Conservation (phyloP, 2,113 vertebrate genomes). For the Leptobrachium leishanense region DNA sequence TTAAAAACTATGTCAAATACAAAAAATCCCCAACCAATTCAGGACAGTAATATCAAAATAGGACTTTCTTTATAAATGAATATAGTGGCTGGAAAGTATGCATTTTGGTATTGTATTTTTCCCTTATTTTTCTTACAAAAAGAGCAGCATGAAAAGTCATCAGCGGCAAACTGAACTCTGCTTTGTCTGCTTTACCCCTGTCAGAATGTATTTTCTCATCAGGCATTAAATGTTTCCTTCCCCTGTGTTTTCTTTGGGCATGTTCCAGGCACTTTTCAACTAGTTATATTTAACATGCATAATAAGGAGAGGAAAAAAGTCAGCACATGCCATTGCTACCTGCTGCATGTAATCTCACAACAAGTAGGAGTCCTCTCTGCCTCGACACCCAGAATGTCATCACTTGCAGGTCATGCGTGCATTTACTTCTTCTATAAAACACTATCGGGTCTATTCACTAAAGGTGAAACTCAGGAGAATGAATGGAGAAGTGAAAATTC, state of each 20-base stretch:
- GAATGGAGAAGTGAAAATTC: no score
- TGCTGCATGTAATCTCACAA: conserved; percentile 28
- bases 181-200: conserved; percentile 58
- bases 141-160: conserved; percentile 63
- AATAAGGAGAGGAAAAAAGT: conserved; percentile 11
- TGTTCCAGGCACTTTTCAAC: conserved; percentile 45
- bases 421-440: no score
- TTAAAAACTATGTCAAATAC: no score
- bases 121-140: conserved; percentile 2
- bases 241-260: conserved; percentile 55
- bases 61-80: background rate
- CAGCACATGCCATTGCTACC: conserved; percentile 32
- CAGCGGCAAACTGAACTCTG: conserved; percentile 58
- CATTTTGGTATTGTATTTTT: conserved; percentile 3
- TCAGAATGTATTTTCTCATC: conserved; percentile 56
- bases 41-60: background rate
- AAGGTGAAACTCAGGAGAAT: no score
- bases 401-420: no score
- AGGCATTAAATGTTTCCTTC: conserved; percentile 12
- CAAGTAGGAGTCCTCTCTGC: background rate
- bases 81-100: conserved; percentile 35
- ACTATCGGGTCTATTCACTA: no score
- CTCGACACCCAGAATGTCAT: background rate
- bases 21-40: no score
- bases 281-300: conserved; percentile 23